phyloP scores from a whole-genome alignment of 2,888 invertebrate genomes.

The Trileptium ribeirensis region DNA sequence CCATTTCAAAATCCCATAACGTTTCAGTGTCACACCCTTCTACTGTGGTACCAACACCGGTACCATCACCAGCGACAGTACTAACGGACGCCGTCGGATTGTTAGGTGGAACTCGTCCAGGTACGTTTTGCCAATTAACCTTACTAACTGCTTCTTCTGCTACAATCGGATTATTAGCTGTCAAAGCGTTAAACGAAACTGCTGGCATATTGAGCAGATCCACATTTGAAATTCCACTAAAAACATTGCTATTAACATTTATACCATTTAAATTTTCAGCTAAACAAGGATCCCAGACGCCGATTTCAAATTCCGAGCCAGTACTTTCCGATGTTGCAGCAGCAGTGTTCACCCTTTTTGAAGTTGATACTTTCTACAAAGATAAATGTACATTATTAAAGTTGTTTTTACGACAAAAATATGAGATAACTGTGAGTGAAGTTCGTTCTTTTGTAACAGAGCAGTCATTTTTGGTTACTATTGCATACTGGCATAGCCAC shows the following conservation, averaged over 20 bases:
- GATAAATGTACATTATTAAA: too few relatives aligned
- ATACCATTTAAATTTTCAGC: constrained; percentile 24
- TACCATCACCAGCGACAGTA: not conserved
- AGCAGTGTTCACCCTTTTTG: too few relatives aligned
- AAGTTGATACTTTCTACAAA: too few relatives aligned
- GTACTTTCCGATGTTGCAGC: too few relatives aligned
- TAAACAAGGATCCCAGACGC: constrained; percentile 47
- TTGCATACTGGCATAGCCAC: too few relatives aligned
- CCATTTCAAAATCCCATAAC: not conserved
- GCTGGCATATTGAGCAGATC: not conserved
- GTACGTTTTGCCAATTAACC: not conserved
- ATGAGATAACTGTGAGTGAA: too few relatives aligned
- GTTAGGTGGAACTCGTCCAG: too few relatives aligned
- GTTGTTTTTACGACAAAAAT: too few relatives aligned
- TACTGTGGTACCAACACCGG: not conserved
- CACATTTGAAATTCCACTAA: not conserved
- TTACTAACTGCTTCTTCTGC: not conserved
- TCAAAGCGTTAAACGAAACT: not conserved
- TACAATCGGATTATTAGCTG: too few relatives aligned
- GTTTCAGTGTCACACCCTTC: not conserved
- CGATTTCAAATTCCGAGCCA: constrained; percentile 40
- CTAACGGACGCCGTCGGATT: not conserved
- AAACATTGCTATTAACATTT: not conserved
- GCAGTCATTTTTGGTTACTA: too few relatives aligned
- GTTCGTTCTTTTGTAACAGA: too few relatives aligned